A percentile compares a stretch with the other conserved stretches of the same genome.
These are phyloP conservation scores for Metallyticus violacea DNA, from an alignment of 2,888 invertebrate genomes.

Conservation along the genomic window DNA sequence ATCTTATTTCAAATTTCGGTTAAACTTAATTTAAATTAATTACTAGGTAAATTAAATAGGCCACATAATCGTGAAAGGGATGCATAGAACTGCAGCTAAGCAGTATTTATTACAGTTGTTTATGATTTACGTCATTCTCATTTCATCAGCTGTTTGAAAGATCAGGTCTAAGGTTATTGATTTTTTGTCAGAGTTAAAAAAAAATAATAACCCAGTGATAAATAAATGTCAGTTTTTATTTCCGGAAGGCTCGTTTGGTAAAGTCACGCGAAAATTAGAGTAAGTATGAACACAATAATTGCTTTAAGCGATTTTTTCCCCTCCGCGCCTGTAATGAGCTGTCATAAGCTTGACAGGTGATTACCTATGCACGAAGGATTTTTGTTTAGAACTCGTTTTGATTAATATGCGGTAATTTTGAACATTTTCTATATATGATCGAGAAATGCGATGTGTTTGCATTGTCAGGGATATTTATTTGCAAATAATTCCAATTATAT, in stretches of 20 bases:
- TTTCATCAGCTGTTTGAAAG: not conserved
- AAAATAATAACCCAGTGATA: not conserved
- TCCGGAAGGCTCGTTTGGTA: too few relatives aligned
- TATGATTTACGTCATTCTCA: not conserved
- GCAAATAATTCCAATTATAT: too few relatives aligned
- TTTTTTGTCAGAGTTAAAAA: slow-evolving; percentile 7
- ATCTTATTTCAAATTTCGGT: not conserved
- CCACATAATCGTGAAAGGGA: not conserved
- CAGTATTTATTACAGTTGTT: not conserved
- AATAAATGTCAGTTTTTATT: not conserved
- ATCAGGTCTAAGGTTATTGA: slow-evolving; percentile 13
- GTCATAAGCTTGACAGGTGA: not conserved
- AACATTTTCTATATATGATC: too few relatives aligned
- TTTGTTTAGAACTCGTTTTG: too few relatives aligned
- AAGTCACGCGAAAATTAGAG: too few relatives aligned
- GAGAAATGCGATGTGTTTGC: too few relatives aligned
- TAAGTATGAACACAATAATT: too few relatives aligned
- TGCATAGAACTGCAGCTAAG: not conserved
- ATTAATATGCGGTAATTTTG: too few relatives aligned
- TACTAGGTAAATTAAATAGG: not conserved
- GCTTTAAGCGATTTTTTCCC: not conserved
- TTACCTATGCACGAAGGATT: too few relatives aligned
- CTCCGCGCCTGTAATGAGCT: not conserved
- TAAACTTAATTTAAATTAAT: not conserved
- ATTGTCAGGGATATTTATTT: too few relatives aligned